Conservation (phyloP, 1,140 invertebrate genomes). For the Steinernema khuongi region DNA sequence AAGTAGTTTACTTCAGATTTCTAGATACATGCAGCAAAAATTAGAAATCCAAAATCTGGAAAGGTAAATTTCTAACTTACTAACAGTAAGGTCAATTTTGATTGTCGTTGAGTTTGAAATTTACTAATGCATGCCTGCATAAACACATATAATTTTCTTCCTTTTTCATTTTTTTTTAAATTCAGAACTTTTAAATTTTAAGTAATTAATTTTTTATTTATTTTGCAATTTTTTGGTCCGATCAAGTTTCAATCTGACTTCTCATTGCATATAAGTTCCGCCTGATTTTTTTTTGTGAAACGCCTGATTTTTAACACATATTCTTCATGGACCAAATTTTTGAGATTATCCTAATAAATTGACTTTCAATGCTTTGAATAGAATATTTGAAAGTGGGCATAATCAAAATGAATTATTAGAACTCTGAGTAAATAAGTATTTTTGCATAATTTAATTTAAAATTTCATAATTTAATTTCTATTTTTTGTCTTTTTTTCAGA, state of each 20-base stretch:
- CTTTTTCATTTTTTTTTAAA: neutral
- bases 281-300: too few relatives aligned
- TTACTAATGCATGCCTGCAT: neutral
- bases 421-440: neutral
- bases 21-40: too few relatives aligned
- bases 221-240: neutral
- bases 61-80: neutral
- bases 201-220: neutral
- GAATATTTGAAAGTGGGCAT: too few relatives aligned
- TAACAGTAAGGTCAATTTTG: neutral
- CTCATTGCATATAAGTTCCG: too few relatives aligned
- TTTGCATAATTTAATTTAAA: neutral
- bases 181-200: neutral
- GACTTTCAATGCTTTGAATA: too few relatives aligned
- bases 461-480: neutral
- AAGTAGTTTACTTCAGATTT: too few relatives aligned
- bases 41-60: too few relatives aligned
- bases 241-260: neutral
- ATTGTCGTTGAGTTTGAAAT: neutral
- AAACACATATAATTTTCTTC: neutral
- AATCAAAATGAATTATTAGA: too few relatives aligned
- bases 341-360: too few relatives aligned
- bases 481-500: neutral
- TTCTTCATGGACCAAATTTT: too few relatives aligned
- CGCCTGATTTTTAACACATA: too few relatives aligned